Evolutionary conservation across 2,113 vertebrate species (phyloP), one percentile per base, ranked within the genome.

Genomic region (Gallinago media): DNA sequence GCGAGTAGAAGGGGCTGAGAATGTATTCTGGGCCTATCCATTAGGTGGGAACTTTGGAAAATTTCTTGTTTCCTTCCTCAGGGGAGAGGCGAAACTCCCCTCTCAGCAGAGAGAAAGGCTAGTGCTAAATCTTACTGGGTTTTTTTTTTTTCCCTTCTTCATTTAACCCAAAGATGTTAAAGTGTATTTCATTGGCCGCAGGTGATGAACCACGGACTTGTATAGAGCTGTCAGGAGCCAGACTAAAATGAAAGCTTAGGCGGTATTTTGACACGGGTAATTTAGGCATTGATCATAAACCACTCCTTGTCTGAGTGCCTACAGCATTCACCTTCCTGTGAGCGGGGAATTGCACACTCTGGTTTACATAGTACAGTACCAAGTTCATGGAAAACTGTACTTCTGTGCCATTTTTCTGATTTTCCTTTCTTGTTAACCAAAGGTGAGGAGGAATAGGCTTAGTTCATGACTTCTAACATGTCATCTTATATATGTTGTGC

Each of bases 351-450:
- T 46, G 47, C 55, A 42, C 18, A 0, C 16, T 68, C 27, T 63
- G 62, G 8, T 88, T 42, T 5, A 3, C 2, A 0, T 5, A 67
- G 23, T 16, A 8, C 70, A 47, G 22, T 8, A 0, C 3, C 3
- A 20, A 32, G 49, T 34, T 61, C 17, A 0, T 5, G 25, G 16
- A n/a, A 89, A 58, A 19, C 21, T 29, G 0, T 1, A 68, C 61
- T 56, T 47, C 49, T 26, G 4, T 8, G 36, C 6, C 20, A 72
- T 11, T 52, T 47, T 5, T 6, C 6, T 27, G 0, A 23, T 63
- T 77, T 25, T 12, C 9, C 10, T 5, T 73, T 66, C 23, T 11
- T 10, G 6, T 38, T 36, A 14, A 67, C 26, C n/a, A 27, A 11
- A 55, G 22, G 3, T 3, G 18, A 50, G 34, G 1, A 46, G 52